Conservation (phyloP, 2,888 invertebrate genomes). For the Tetragonisca angustula region DNA sequence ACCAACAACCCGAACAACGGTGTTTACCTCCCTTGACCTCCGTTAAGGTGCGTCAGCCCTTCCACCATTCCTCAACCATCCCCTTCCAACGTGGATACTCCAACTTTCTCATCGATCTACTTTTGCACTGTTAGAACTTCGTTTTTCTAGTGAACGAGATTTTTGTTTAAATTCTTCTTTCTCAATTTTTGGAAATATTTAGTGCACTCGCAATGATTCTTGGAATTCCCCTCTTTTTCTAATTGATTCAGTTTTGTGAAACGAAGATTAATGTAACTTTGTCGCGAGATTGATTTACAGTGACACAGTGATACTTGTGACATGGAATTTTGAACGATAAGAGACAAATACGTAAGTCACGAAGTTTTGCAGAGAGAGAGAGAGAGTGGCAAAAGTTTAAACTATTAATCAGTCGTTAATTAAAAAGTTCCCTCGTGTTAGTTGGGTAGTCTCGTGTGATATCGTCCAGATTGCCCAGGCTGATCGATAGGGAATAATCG, state of each 20-base stretch:
- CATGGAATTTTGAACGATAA: background rate
- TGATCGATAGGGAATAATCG: slow-evolving; percentile 34
- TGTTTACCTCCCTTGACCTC: slow-evolving; percentile 62
- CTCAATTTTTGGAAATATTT: background rate
- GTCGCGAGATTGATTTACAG: background rate
- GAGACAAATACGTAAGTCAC: background rate
- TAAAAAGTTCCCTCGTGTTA: background rate
- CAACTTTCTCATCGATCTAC: background rate
- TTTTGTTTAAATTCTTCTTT: background rate
- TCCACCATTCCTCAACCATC: background rate
- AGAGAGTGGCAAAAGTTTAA: background rate
- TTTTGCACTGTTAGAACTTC: background rate
- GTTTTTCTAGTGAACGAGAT: no score
- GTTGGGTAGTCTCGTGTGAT: background rate
- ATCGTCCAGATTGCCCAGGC: background rate
- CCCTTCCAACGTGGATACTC: background rate
- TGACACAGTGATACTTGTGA: slow-evolving; percentile 19
- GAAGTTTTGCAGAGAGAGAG: background rate
- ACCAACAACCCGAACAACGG: slow-evolving; percentile 57
- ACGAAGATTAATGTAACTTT: background rate
- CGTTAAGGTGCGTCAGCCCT: slow-evolving; percentile 45
- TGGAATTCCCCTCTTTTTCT: background rate
- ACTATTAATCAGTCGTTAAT: background rate
- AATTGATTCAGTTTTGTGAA: background rate
- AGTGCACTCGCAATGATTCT: background rate